These are phyloP conservation scores for Linurgus olivaceus DNA, from an alignment of 2,797 vertebrate species.

Conservation along the genomic window DNA sequence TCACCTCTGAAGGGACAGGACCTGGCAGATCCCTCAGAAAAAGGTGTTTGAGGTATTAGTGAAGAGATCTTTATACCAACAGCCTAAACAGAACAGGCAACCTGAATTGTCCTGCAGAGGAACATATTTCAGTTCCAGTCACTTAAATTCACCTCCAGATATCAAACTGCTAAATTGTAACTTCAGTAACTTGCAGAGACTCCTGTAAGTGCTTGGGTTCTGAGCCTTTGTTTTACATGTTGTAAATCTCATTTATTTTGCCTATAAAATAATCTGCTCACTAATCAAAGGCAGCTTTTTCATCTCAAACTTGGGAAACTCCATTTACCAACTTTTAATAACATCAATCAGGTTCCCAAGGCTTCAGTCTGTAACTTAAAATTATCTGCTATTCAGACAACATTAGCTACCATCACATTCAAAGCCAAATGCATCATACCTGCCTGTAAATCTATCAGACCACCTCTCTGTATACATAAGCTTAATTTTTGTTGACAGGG, in stretches of 20 bases:
- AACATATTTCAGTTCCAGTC: background rate
- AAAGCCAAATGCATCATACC: conserved; percentile 51
- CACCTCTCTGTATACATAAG: conserved; percentile 52
- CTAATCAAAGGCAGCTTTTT: conserved; percentile 58
- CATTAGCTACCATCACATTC: conserved; percentile 56
- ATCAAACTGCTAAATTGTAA: background rate
- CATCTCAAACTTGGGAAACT: conserved; percentile 38
- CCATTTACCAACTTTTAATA: conserved; percentile 56
- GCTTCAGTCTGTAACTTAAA: conserved; percentile 42
- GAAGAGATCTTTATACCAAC: background rate
- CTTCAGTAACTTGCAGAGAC: background rate
- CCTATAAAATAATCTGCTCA: background rate
- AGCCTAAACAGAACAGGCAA: background rate
- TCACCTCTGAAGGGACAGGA: background rate
- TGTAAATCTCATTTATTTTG: background rate
- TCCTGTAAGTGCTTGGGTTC: background rate
- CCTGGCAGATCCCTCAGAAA: background rate
- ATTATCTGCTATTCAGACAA: conserved; percentile 59
- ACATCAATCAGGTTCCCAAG: conserved; percentile 23
- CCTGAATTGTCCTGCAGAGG: background rate
- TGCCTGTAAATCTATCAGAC: conserved; percentile 51
- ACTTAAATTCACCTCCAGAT: background rate
- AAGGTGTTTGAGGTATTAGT: background rate
- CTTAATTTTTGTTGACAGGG: conserved; percentile 73
- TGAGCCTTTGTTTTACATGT: background rate